A percentile compares a stretch with the other conserved stretches of the same genome.
These are phyloP conservation scores for Xylocampa areola DNA, from an alignment of 2,888 invertebrate genomes.

Conservation along the genomic window DNA sequence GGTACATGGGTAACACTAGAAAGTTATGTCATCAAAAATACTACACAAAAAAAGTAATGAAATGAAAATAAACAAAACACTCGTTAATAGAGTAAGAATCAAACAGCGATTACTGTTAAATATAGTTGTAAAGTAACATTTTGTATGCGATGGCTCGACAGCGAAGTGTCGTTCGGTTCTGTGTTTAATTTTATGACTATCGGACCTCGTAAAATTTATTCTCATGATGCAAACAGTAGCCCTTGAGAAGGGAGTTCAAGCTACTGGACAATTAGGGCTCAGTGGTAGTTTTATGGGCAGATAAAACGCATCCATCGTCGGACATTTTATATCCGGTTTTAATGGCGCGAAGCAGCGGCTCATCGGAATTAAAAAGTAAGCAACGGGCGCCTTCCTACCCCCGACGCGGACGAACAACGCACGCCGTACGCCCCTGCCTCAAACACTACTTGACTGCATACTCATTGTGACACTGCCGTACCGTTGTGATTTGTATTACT, in stretches of 20 bases:
- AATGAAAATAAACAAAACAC: slow-evolving; percentile 38
- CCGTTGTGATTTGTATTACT: slow-evolving; percentile 35
- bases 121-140: slow-evolving; percentile 53
- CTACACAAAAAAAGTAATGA: slow-evolving; percentile 22
- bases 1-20: not conserved
- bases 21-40: not conserved
- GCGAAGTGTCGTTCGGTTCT: slow-evolving; percentile 60
- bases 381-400: slow-evolving; percentile 62
- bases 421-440: slow-evolving; percentile 14
- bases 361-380: slow-evolving; percentile 64
- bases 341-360: slow-evolving; percentile 59
- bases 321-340: slow-evolving; percentile 80
- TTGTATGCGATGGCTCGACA: slow-evolving; percentile 39
- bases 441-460: slow-evolving; percentile 38
- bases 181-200: slow-evolving; percentile 73
- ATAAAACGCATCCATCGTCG: slow-evolving; percentile 77
- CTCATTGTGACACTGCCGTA: slow-evolving; percentile 29
- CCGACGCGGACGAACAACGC: slow-evolving; percentile 20
- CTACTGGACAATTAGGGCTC: slow-evolving; percentile 78
- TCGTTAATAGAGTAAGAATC: slow-evolving; percentile 43
- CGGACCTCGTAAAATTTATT: slow-evolving; percentile 75
- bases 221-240: slow-evolving; percentile 67
- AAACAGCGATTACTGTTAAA: slow-evolving; percentile 50
- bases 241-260: slow-evolving; percentile 64
- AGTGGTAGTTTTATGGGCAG: slow-evolving; percentile 80